phyloP scores from a whole-genome alignment of 2,797 vertebrate species.

The Huso huso region DNA sequence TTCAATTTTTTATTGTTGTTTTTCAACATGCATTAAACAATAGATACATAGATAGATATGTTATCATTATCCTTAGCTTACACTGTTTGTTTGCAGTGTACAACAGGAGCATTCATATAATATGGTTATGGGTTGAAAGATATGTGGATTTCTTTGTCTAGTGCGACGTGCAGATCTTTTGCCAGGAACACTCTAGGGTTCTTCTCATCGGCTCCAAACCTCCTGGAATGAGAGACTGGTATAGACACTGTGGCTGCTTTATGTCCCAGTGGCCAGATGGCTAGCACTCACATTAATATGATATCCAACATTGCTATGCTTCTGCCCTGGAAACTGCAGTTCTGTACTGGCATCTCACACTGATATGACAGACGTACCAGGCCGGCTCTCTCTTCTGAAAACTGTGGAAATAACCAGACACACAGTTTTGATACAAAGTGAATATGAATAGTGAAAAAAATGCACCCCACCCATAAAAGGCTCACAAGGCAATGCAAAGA shows the following conservation, averaged over 20 bases:
- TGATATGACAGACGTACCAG: slow-evolving; percentile 40
- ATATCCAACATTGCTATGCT: slow-evolving; percentile 55
- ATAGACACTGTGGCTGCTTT: slow-evolving; percentile 48
- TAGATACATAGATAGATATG: too few relatives aligned
- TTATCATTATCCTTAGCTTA: too few relatives aligned
- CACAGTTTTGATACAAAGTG: slow-evolving; percentile 36
- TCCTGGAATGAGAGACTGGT: slow-evolving; percentile 47
- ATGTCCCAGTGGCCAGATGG: slow-evolving; percentile 53
- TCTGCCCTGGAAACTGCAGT: slow-evolving; percentile 61
- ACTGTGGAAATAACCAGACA: slow-evolving; percentile 39
- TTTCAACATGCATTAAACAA: too few relatives aligned
- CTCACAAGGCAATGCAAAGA: background rate
- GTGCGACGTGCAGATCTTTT: slow-evolving; percentile 27
- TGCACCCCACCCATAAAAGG: background rate
- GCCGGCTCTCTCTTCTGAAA: slow-evolving; percentile 37
- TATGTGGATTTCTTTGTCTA: slow-evolving; percentile 8
- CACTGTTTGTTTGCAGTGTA: too few relatives aligned
- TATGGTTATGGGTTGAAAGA: too few relatives aligned
- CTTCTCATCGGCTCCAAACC: slow-evolving; percentile 45
- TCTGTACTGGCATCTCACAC: slow-evolving; percentile 56
- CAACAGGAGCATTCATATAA: too few relatives aligned
- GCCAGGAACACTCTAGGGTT: slow-evolving; percentile 43
- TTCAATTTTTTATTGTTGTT: too few relatives aligned
- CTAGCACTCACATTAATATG: slow-evolving; percentile 51
- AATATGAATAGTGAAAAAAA: slow-evolving; percentile 38